Percentiles rank a stretch among this genome's conserved stretches.
Evolutionary conservation across 2,797 vertebrate genomes (phyloP).

Genomic region (Vireo griseus): DNA sequence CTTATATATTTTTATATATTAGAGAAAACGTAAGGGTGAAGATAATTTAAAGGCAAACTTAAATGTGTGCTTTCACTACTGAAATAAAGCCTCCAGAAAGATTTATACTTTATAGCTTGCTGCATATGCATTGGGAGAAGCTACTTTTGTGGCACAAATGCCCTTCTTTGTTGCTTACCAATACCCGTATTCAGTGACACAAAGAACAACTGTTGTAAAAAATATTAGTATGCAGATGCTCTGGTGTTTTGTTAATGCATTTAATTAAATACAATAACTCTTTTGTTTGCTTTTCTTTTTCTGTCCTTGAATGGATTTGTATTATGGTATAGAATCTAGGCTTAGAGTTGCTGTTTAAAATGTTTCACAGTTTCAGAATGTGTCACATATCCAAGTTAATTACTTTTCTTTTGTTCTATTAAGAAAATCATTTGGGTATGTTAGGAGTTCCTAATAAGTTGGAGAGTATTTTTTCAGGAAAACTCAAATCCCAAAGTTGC

Average conservation of each 20-base stretch:
- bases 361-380: not conserved
- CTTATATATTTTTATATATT: not conserved
- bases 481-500: not conserved
- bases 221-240: conserved; percentile 88
- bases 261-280: conserved; percentile 78
- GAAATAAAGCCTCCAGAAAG: conserved; percentile 8
- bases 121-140: conserved; percentile 47
- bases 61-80: not conserved
- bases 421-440: not conserved
- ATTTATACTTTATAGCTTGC: conserved; percentile 6
- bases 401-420: not conserved
- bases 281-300: conserved; percentile 78
- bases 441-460: not conserved
- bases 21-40: not conserved
- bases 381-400: not conserved
- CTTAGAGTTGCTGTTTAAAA: conserved; percentile 10
- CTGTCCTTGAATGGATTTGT: conserved; percentile 45
- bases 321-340: conserved; percentile 54
- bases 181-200: conserved; percentile 83
- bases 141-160: conserved; percentile 66
- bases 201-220: conserved; percentile 84
- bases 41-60: not conserved
- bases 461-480: not conserved
- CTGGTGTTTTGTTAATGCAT: conserved; percentile 84
- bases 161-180: conserved; percentile 80